phyloP scores from a whole-genome alignment of 1,140 invertebrate genomes.

The Agrypnia vestita region DNA sequence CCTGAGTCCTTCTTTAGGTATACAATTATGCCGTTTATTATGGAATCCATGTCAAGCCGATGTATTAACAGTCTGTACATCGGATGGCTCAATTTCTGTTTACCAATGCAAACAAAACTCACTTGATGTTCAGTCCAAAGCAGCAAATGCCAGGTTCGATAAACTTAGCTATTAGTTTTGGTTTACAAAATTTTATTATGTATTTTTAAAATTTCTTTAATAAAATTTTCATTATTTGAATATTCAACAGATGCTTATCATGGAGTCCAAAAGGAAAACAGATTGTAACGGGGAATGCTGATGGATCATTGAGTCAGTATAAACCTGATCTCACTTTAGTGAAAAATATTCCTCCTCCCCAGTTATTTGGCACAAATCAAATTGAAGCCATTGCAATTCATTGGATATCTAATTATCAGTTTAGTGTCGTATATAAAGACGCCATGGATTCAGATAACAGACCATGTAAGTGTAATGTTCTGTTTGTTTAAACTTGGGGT shows the following conservation, averaged over 20 bases:
- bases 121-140: slow-evolving; percentile 51
- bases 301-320: slow-evolving; percentile 85
- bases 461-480: slow-evolving; percentile 64
- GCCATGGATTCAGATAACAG: slow-evolving; percentile 68
- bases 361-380: slow-evolving; percentile 70
- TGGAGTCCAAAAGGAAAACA: slow-evolving; percentile 96
- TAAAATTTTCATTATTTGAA: slow-evolving; percentile 30
- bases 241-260: slow-evolving; percentile 77
- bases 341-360: slow-evolving; percentile 79
- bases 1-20: slow-evolving; percentile 60
- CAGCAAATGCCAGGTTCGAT: slow-evolving; percentile 51
- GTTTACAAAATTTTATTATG: slow-evolving; percentile 14
- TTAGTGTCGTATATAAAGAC: slow-evolving; percentile 77
- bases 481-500: slow-evolving; percentile 9
- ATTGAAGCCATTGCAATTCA: slow-evolving; percentile 73
- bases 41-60: slow-evolving; percentile 76
- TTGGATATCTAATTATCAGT: slow-evolving; percentile 86
- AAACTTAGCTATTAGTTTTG: not conserved
- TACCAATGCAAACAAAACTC: slow-evolving; percentile 61
- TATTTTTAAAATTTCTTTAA: not conserved
- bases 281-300: slow-evolving; percentile 83
- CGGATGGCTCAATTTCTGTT: slow-evolving; percentile 70
- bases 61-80: slow-evolving; percentile 73
- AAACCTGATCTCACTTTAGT: slow-evolving; percentile 87
- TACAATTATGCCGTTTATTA: slow-evolving; percentile 62